Base-by-base conservation (phyloP, 2,113 vertebrate species). In the Butastur rufipennis region DNA sequence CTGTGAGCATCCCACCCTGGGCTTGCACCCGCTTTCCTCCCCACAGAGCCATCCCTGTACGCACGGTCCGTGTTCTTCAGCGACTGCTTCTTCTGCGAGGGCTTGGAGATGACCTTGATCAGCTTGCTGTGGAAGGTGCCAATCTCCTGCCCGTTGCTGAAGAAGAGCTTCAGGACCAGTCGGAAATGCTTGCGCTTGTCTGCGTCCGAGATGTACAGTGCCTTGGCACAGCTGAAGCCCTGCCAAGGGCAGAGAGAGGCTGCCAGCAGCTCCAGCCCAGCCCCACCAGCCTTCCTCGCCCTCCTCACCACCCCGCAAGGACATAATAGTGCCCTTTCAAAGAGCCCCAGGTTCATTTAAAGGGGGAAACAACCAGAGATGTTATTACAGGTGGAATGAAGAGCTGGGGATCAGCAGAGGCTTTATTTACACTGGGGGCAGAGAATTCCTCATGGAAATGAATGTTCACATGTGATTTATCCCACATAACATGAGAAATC, bases 31-130 rank as follows among this genome's bases (percentile, higher is more conserved):
- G 0, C 43, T 27, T 27, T 25, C 65, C 68, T 48, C 61, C 77
- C 70, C 8, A 0, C 62, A 85, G 61, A 85, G 16, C 58, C 58
- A 29, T 2, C 70, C 63, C 77, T 2, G 0, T 67, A 98, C 99
- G 98, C 97, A 99, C 99, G 45, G 96, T 99, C 99, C 0, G 99
- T 99, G 81, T 99, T 99, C 97, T 99, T 99, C 98, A 99, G 98
- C 1, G 99, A 99, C 98, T 99, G 99, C 93, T 99, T 99, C 97
- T 99, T 99, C 98, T 99, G 99, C 0, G 99, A 99, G 2, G 99
- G 99, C 95, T 99, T 99, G 86, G 99, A 99, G 98, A 99, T 99
- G 87, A 99, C 99, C 96, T 99, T 99, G 98, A 99, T 99, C 96
- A 99, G 98, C 92, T 98, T 98, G 98, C 99, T 99, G 97, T 99